A percentile compares a stretch with the other conserved stretches of the same genome.
Conservation (phyloP, 2,797 vertebrate species). For the Tamandua tetradactyla region DNA sequence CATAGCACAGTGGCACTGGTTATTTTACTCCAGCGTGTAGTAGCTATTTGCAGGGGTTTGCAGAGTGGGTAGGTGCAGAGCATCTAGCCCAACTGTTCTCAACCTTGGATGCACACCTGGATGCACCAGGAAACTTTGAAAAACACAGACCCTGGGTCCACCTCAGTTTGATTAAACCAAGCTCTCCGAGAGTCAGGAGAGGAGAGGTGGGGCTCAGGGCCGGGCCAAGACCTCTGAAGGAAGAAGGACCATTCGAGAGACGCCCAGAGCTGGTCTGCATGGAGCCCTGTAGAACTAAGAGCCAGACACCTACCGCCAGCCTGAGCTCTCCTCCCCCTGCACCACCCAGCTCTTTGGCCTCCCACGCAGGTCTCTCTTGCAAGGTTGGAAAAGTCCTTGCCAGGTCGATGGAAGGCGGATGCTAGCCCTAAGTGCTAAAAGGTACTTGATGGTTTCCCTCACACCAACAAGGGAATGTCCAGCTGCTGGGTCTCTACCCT, state of each 20-base stretch:
- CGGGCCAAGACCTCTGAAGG: neutral
- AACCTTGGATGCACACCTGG: neutral
- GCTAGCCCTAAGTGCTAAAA: neutral
- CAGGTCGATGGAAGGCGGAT: neutral
- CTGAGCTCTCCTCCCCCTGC: neutral
- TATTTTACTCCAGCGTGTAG: no score
- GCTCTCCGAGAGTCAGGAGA: neutral
- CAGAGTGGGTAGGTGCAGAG: fast-evolving
- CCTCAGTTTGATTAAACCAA: neutral
- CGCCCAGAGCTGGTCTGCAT: neutral
- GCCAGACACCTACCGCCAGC: neutral
- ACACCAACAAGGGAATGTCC: neutral
- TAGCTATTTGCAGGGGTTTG: fast-evolving
- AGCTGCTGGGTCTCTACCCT: neutral
- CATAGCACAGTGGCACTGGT: neutral
- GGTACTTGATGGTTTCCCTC: no score
- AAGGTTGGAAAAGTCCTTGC: neutral
- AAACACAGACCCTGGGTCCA: neutral
- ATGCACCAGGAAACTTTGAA: neutral
- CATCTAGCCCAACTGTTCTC: neutral
- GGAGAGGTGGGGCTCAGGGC: neutral
- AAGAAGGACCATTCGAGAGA: neutral
- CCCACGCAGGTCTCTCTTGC: neutral
- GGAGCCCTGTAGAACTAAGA: neutral
- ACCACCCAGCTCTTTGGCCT: neutral